Conservation (phyloP, 2,888 invertebrate genomes). For the Melanostoma scalare region DNA sequence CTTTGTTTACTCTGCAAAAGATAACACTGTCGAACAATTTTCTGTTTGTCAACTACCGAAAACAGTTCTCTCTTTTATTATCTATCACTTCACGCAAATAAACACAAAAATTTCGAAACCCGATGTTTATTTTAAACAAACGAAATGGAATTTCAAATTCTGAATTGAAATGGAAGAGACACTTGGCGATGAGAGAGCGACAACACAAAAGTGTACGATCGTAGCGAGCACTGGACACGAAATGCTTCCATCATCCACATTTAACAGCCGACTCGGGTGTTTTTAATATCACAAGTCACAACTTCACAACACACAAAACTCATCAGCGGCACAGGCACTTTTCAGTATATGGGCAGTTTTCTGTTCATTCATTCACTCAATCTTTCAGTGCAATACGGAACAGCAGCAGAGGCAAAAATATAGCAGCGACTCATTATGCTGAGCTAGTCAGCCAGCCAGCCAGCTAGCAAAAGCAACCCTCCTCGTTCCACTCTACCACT, state of each 20-base stretch:
- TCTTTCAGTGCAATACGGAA: conserved; percentile 13
- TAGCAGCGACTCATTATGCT: conserved; percentile 10
- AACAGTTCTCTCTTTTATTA: background rate
- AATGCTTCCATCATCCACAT: conserved; percentile 76
- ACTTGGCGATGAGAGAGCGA: background rate
- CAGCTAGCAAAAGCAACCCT: conserved; percentile 54
- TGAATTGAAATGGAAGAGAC: background rate
- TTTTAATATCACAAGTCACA: conserved; percentile 30
- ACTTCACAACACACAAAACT: conserved; percentile 33
- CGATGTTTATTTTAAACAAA: conserved; percentile 3
- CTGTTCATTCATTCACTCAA: conserved; percentile 49
- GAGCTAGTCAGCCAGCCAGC: background rate
- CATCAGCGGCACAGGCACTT: conserved; percentile 31
- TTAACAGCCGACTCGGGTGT: conserved; percentile 45
- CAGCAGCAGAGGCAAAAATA: background rate
- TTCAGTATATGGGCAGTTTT: conserved; percentile 7
- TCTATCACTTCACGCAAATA: background rate
- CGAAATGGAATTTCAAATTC: background rate
- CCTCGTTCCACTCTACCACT: conserved; percentile 45
- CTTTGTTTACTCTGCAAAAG: background rate
- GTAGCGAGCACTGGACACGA: conserved; percentile 79
- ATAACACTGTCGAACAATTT: conserved; percentile 12
- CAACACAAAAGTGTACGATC: conserved; percentile 76
- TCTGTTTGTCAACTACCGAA: background rate
- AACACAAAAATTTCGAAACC: conserved; percentile 1